Conservation (phyloP, 2,113 vertebrate species). For the Podilymbus podiceps region DNA sequence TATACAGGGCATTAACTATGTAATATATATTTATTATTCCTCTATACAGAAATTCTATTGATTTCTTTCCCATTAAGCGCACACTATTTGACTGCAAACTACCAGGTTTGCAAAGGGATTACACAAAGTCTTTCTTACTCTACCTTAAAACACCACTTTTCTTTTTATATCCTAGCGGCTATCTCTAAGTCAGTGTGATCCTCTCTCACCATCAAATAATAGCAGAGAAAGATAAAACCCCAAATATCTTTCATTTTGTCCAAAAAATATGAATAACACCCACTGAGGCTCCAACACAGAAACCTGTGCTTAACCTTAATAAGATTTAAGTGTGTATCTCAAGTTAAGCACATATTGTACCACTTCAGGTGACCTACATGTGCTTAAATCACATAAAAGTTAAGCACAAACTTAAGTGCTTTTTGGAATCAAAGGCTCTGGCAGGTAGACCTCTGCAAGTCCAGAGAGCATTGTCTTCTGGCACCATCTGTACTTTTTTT, state of each 20-base stretch:
- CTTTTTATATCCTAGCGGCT: background rate
- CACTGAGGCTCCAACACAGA: background rate
- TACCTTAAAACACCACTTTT: background rate
- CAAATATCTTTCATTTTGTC: background rate
- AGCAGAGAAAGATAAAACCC: background rate
- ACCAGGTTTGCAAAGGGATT: background rate
- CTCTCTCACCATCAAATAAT: background rate
- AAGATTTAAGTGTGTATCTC: background rate
- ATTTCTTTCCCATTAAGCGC: background rate
- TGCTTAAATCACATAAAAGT: background rate
- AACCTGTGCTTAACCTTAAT: background rate
- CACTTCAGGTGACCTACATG: background rate
- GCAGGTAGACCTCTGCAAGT: background rate
- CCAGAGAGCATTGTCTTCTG: background rate
- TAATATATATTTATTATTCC: conserved; percentile 21
- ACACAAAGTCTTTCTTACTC: background rate
- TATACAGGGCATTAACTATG: conserved; percentile 14
- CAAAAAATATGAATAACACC: background rate
- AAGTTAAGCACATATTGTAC: background rate
- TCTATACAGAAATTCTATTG: background rate
- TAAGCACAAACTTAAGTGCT: background rate
- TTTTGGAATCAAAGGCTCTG: background rate
- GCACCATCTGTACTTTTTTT: background rate
- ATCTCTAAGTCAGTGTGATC: background rate
- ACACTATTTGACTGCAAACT: background rate